Conservation (phyloP, 2,888 invertebrate species). For the Dolichopus griseipennis region DNA sequence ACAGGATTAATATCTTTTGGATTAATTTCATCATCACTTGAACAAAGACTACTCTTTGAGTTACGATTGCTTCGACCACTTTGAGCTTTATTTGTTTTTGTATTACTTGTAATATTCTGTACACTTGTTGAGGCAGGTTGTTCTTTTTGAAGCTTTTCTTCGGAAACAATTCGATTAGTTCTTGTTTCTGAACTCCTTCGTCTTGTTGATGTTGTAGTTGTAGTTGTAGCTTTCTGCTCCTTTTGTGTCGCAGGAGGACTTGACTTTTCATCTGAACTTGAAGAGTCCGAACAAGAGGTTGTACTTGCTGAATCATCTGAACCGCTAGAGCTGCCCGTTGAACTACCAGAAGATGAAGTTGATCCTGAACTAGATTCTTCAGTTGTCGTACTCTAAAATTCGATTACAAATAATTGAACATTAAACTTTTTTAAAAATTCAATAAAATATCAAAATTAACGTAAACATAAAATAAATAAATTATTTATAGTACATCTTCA, state of each 20-base stretch:
- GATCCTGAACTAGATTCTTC: slow-evolving; percentile 60
- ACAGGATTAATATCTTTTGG: slow-evolving; percentile 27
- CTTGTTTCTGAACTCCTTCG: slow-evolving; percentile 29
- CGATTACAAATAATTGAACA: background rate
- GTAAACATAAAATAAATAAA: no score
- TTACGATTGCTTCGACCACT: slow-evolving; percentile 41
- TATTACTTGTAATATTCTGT: slow-evolving; percentile 26
- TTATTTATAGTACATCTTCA: no score
- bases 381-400: slow-evolving; percentile 32
- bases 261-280: slow-evolving; percentile 45
- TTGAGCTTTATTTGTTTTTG: slow-evolving; percentile 27
- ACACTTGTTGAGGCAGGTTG: slow-evolving; percentile 26
- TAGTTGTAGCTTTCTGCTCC: slow-evolving; percentile 17
- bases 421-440: no score
- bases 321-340: slow-evolving; percentile 60
- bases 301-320: slow-evolving; percentile 54
- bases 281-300: slow-evolving; percentile 50
- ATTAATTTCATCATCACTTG: slow-evolving; percentile 50
- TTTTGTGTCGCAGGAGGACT: slow-evolving; percentile 31
- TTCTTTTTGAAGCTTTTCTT: slow-evolving; percentile 28
- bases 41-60: slow-evolving; percentile 46
- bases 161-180: slow-evolving; percentile 18
- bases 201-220: slow-evolving; percentile 21
- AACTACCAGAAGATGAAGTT: slow-evolving; percentile 57
- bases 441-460: no score